A percentile compares a stretch with the other conserved stretches of the same genome.
Conservation (phyloP, 2,797 vertebrate genomes). For the Bothrops alternatus region DNA sequence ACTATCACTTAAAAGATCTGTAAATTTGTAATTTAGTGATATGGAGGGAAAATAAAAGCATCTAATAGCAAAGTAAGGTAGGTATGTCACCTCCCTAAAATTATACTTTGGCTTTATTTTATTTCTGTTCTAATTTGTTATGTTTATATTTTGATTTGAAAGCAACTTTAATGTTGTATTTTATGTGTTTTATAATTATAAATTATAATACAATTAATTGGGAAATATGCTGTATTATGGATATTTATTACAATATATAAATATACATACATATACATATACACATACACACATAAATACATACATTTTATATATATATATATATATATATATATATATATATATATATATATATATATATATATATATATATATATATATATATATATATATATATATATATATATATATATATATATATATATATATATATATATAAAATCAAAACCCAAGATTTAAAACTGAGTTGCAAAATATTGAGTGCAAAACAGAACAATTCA, state of each 20-base stretch:
- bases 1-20: not conserved
- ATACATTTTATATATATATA: too few relatives aligned
- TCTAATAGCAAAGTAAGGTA: not conserved
- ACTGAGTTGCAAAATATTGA: slow-evolving; percentile 45
- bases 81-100: not conserved
- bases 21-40: not conserved
- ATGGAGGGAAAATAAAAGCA: not conserved
- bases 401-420: not conserved
- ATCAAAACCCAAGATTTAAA: slow-evolving; percentile 50
- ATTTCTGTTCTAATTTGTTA: not conserved
- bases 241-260: slow-evolving; percentile 53
- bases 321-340: not conserved
- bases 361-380: not conserved
- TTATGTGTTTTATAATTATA: not conserved
- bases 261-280: too few relatives aligned
- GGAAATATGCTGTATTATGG: not conserved
- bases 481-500: slow-evolving; percentile 53
- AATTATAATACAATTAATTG: not conserved
- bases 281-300: too few relatives aligned
- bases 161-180: not conserved
- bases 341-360: not conserved
- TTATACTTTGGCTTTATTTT: not conserved
- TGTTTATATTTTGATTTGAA: not conserved
- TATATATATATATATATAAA: slow-evolving; percentile 22
- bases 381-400: not conserved